Base-by-base conservation (phyloP, 2,888 invertebrate genomes). In the Xestoiulus laeticollis region DNA sequence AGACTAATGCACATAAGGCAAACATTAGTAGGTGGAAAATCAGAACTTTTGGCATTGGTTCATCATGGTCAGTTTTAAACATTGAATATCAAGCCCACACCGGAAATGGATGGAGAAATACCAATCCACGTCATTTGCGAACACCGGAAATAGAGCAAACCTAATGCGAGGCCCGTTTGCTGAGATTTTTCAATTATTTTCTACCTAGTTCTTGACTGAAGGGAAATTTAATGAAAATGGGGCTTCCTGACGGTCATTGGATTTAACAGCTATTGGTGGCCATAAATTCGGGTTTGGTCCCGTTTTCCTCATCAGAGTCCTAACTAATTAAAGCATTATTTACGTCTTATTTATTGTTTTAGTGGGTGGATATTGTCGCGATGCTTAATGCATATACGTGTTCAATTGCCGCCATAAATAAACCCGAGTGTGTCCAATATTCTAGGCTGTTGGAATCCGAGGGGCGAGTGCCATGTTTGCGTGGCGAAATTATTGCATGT, bases 271-370 rank as follows among this genome's bases (percentile, higher is more conserved):
- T 59, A 19, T 59, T 48, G 16, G 48, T 12, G 16, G 68, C 26
- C 22, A 68, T 68, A 68, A 68, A 68, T 68, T 12, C 26, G 26
- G n/a, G 68, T 22, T 26, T 8, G 26, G 26, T 12, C 68, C 26
- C 1, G 8, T 59, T 59, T 68, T 68, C 68, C 68, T 68, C 68
- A 26, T 22, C n/a, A 68, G 68, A 12, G 68, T 8, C 8, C 68
- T n/a, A 5, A 26, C 68, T 68, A 68, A 68, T 68, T 68, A 68
- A 68, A 26, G 68, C 12, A 22, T 68, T 68, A 68, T 68, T 68
- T 68, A 68, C 68, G 68, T 68, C 68, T 68, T 68, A 68, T 68
- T 68, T 68, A 68, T 68, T 68, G 68, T 68, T 68, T 68, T 68
- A 68, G 68, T 68, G 68, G 68, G 68, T 26, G 68, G 68, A 68